Evolutionary conservation across 2,113 vertebrate species (phyloP).

Genomic region (Octodon degus): DNA sequence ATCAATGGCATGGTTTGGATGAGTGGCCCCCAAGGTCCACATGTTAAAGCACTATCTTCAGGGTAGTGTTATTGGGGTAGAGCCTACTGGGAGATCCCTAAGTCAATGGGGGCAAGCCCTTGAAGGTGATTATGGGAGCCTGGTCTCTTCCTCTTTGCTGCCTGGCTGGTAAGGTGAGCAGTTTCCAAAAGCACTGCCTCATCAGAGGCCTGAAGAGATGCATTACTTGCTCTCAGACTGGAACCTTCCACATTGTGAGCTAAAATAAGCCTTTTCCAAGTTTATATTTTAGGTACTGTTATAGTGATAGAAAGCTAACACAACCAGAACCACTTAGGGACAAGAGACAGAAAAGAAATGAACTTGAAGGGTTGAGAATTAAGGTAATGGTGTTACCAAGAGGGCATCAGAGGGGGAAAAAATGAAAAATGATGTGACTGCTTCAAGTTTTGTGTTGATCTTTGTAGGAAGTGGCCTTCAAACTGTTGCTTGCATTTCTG

Average conservation of each 20-base stretch:
- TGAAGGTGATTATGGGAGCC: background rate
- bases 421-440: background rate
- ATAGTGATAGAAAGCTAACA: background rate
- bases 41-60: background rate
- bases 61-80: background rate
- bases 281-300: background rate
- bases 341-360: background rate
- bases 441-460: background rate
- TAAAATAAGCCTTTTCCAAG: background rate
- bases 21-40: background rate
- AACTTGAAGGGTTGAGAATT: background rate
- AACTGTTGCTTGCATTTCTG: background rate
- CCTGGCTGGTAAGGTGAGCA: background rate
- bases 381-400: background rate
- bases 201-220: background rate
- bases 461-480: conserved; percentile 53
- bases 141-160: background rate
- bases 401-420: background rate
- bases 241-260: background rate
- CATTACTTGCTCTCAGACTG: background rate
- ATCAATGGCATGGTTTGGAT: background rate
- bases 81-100: background rate
- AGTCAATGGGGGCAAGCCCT: background rate
- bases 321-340: background rate
- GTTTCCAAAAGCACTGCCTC: background rate